Evolutionary conservation across 2,797 vertebrate genomes (phyloP), one percentile per base, ranked within the genome.

Genomic region (Etheostoma nigrum): DNA sequence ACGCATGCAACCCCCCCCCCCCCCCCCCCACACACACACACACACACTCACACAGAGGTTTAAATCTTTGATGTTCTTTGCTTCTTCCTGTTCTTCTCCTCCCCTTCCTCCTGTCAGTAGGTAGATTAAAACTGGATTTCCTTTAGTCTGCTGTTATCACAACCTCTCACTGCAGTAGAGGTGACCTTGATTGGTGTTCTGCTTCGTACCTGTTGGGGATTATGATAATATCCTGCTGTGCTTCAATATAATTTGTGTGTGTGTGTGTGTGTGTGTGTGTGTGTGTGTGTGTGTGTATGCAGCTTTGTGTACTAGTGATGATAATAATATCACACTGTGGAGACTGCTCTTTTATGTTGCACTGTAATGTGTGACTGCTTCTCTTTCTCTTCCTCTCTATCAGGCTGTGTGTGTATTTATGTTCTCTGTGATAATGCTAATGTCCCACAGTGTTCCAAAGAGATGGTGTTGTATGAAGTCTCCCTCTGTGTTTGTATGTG

Each of bases 111-210:
- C 79, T 76, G 30, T 84, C 72, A 40, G 86, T 54, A 21, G 45
- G 25, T 59, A 84, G 81, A 86, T 89, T 76, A 74, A 85, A 85
- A 84, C 73, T 86, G 82, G 33, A 82, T 86, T 83, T 86, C 55
- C 67, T 72, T 79, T 74, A 49, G 64, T 81, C 71, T 71, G 62
- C 84, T 78, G 45, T 78, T 79, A 88, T 87, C 88, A 59, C 68
- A 79, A 15, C 53, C 64, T 72, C 67, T 86, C 76, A 69, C 36
- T 76, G 78, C 78, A 73, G 70, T 84, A 54, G 81, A 74, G 76
- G 81, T 90, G 82, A 91, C 88, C 90, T 92, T 94, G 86, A 89
- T 86, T 85, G 74, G 81, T 84, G 84, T 82, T 83, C 81, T 81
- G 63, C 78, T 83, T 87, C 58, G 33, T 83, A 87, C 88, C 90